Conservation (phyloP, 2,113 vertebrate species). For the Syrmaticus mikado region DNA sequence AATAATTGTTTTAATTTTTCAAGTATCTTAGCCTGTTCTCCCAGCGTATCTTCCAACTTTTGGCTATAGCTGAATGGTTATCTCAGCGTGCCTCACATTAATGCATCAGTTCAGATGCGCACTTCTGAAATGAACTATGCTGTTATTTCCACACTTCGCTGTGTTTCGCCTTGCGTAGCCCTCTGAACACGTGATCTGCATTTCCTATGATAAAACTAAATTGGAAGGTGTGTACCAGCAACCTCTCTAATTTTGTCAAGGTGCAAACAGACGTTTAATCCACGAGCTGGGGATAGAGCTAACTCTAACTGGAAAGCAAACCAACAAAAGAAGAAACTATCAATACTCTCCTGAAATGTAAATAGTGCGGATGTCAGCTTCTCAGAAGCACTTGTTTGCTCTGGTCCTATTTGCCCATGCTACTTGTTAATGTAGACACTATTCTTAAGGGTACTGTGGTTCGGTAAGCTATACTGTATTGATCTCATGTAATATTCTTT, state of each 20-base stretch:
- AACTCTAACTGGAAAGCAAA: background rate
- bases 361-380: background rate
- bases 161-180: background rate
- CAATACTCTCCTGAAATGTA: background rate
- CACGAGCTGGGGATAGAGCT: background rate
- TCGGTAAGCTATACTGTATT: background rate
- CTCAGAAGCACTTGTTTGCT: background rate
- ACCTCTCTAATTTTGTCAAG: background rate
- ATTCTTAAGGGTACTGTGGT: background rate
- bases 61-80: background rate
- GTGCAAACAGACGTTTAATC: background rate
- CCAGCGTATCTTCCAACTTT: background rate
- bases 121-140: background rate
- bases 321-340: background rate
- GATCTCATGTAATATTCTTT: fast-evolving
- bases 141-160: background rate
- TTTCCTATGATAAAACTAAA: background rate
- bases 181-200: background rate
- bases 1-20: background rate
- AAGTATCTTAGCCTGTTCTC: background rate
- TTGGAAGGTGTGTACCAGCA: background rate
- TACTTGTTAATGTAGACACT: background rate
- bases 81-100: background rate
- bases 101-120: background rate
- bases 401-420: background rate